Conservation (phyloP, 2,888 invertebrate species). For the Drosophila paramelanica region DNA sequence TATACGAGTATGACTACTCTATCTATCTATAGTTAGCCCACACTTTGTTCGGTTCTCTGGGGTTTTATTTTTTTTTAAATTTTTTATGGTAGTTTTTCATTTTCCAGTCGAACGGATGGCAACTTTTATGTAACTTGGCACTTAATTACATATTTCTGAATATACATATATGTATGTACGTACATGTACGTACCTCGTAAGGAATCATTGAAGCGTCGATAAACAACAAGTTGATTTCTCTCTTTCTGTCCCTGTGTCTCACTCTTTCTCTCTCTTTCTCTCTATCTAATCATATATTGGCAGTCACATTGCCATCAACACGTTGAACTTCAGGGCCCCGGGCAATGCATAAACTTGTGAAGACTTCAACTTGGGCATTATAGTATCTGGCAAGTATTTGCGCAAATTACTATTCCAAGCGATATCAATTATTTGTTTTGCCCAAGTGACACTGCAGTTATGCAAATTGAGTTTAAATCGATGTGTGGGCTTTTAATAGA, state of each 20-base stretch:
- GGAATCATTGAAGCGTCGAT: slow-evolving; percentile 58
- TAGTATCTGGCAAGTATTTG: slow-evolving; percentile 19
- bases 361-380: slow-evolving; percentile 7
- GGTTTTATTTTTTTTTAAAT: slow-evolving; percentile 23
- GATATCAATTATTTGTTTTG: slow-evolving; percentile 52
- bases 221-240: slow-evolving; percentile 26
- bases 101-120: slow-evolving; percentile 70
- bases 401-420: slow-evolving; percentile 22
- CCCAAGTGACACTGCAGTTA: slow-evolving; percentile 45
- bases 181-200: slow-evolving; percentile 5
- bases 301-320: slow-evolving; percentile 34
- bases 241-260: slow-evolving; percentile 6
- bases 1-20: slow-evolving; percentile 4
- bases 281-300: slow-evolving; percentile 39
- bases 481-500: slow-evolving; percentile 57
- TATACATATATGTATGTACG: too few species aligned
- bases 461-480: slow-evolving; percentile 47
- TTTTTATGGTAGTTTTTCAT: slow-evolving; percentile 40
- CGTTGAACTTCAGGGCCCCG: slow-evolving; percentile 16
- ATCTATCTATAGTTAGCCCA: slow-evolving; percentile 25
- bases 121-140: slow-evolving; percentile 55
- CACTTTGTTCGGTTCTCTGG: slow-evolving; percentile 8
- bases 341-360: slow-evolving; percentile 17
- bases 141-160: slow-evolving; percentile 48
- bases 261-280: not conserved